A percentile compares a stretch with the other conserved stretches of the same genome.
These are phyloP conservation scores for Thymelicus lineola DNA, from an alignment of 2,888 invertebrate species.

Conservation along the genomic window DNA sequence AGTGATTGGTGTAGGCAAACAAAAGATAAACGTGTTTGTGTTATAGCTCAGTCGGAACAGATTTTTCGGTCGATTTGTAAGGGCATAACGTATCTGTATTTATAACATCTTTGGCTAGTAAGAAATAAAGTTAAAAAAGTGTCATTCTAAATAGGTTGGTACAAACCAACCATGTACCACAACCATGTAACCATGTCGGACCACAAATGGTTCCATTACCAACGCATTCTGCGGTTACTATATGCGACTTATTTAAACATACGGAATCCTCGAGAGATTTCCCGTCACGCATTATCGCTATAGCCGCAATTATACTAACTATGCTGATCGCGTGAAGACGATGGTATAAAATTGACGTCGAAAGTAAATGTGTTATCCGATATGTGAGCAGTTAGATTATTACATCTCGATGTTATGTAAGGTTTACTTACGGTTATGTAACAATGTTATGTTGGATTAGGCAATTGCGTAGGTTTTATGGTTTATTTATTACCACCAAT, in stretches of 20 bases:
- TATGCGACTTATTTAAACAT: not conserved
- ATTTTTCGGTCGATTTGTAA: too few relatives aligned
- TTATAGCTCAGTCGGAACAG: too few relatives aligned
- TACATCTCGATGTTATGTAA: constrained; percentile 4
- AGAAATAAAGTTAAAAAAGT: too few relatives aligned
- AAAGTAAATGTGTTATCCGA: constrained; percentile 22
- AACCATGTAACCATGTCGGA: too few relatives aligned
- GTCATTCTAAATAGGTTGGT: too few relatives aligned
- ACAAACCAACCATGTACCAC: too few relatives aligned
- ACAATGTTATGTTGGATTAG: not conserved
- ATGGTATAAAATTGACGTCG: constrained; percentile 11
- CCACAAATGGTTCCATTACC: too few relatives aligned
- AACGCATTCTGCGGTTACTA: not conserved
- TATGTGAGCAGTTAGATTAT: constrained; percentile 7
- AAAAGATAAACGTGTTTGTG: too few relatives aligned
- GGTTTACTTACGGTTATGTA: constrained; percentile 5
- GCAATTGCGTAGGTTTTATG: not conserved
- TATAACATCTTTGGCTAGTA: too few relatives aligned
- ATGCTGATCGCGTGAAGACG: constrained; percentile 26
- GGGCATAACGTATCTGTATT: too few relatives aligned
- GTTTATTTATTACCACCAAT: not conserved
- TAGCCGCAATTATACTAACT: constrained; percentile 3
- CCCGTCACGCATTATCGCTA: not conserved
- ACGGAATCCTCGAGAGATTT: not conserved
- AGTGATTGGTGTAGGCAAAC: too few relatives aligned